phyloP scores from a whole-genome alignment of 2,888 invertebrate genomes.

The Metallyticus violacea region DNA sequence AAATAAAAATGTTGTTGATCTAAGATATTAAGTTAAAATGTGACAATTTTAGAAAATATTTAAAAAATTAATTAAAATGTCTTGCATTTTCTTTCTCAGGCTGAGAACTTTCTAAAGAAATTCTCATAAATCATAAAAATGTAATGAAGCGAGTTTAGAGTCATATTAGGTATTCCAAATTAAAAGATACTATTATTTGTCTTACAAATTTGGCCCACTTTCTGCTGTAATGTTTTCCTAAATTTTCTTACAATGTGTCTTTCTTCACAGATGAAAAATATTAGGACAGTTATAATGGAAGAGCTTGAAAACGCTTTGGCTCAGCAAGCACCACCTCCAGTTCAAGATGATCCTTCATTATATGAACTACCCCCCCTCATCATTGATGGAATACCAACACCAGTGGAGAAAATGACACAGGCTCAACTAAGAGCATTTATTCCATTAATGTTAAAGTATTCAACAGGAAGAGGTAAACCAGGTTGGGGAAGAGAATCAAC shows the following conservation, averaged over 20 bases:
- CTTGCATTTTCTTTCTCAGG: too few species aligned
- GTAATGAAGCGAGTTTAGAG: too few species aligned
- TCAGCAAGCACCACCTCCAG: constrained; percentile 85
- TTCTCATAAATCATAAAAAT: too few species aligned
- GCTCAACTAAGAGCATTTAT: constrained; percentile 95
- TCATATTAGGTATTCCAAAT: too few species aligned
- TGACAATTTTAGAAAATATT: too few species aligned
- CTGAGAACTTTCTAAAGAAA: too few species aligned
- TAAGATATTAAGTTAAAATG: too few species aligned
- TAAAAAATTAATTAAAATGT: too few species aligned
- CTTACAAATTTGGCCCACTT: too few species aligned
- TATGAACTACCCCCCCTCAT: constrained; percentile 95
- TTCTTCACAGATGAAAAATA: constrained; percentile 64
- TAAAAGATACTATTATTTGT: too few species aligned
- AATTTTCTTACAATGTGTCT: background rate
- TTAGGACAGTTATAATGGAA: constrained; percentile 89
- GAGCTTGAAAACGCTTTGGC: constrained; percentile 90
- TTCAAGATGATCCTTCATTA: constrained; percentile 85
- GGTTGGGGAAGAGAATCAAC: constrained; percentile 97
- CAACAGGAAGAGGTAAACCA: constrained; percentile 92
- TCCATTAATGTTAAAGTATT: constrained; percentile 96
- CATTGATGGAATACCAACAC: constrained; percentile 96
- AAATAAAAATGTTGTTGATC: too few species aligned
- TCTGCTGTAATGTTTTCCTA: background rate
- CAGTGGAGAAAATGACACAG: constrained; percentile 98